Conservation (phyloP, 2,888 invertebrate species). For the Trisateles emortualis region DNA sequence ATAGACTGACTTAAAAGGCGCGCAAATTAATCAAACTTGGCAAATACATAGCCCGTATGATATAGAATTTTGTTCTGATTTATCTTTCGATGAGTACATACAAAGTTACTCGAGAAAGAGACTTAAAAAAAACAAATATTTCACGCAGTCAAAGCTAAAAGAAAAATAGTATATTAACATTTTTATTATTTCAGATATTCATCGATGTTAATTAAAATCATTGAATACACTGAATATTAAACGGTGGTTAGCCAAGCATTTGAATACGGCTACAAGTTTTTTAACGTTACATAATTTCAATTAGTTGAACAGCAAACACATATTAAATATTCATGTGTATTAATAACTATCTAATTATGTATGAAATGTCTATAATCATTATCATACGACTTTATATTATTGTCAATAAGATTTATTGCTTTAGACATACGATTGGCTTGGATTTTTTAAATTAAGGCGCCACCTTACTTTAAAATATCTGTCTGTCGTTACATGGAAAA, state of each 20-base stretch:
- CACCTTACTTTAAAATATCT: no score
- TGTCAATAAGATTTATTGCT: conserved; percentile 12
- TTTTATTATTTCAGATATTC: background rate
- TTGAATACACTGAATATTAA: background rate
- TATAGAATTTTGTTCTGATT: no score
- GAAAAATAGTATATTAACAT: background rate
- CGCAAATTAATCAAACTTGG: conserved; percentile 3
- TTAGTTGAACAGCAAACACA: conserved; percentile 29
- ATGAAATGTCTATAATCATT: conserved; percentile 16
- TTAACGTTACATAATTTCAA: conserved; percentile 34
- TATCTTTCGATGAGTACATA: no score
- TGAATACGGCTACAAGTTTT: conserved; percentile 16
- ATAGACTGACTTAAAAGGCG: conserved; percentile 1
- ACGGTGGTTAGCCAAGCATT: background rate
- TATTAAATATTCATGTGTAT: conserved; percentile 25
- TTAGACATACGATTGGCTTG: background rate
- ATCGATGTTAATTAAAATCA: conserved; percentile 12
- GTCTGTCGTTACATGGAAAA: no score
- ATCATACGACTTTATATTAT: conserved; percentile 7
- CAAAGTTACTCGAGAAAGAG: no score
- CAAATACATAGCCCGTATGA: conserved; percentile 1
- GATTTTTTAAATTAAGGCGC: background rate
- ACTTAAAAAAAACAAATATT: no score
- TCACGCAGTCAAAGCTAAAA: background rate
- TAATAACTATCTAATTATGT: conserved; percentile 23